Evolutionary conservation across 2,888 invertebrate species (phyloP), one percentile per base, ranked within the genome.

Genomic region (Agonopterix arenella): DNA sequence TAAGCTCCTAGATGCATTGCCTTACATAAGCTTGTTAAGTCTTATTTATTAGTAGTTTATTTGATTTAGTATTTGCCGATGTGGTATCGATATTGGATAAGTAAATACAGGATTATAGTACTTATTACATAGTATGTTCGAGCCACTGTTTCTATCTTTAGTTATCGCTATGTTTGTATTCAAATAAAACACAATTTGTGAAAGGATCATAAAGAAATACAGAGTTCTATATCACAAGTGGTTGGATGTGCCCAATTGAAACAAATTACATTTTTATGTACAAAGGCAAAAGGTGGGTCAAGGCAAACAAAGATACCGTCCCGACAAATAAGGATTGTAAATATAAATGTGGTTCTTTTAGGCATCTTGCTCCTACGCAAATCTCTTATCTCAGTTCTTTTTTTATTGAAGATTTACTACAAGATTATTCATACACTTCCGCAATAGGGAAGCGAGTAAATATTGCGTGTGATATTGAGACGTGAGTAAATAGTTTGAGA

Each of bases 241-340:
- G 37, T 41, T 28, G 44, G 49, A 49, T 44, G 48, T 44, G 43
- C 51, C 63, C 60, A 52, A 63, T 63, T 60, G 60, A 62, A 64
- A 64, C 62, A 68, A 72, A 72, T 72, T 68, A 69, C 60, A 62
- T 65, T 65, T 64, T 58, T 41, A 45, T 47, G 37, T 61, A 59
- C 61, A 60, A 61, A 61, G 57, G 55, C 52, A 44, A 43, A 58
- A 55, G 59, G 60, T 60, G 57, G 60, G 58, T 62, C 60, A 60
- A 60, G 60, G 60, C 54, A 66, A 71, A 67, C 58, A 18, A 66
- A 54, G 56, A 60, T 57, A 50, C 53, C 53, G 61, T 61, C 66
- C 68, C 65, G 61, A 43, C 43, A 66, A 64, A 70, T 68, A 69
- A 59, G 61, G 63, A 59, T 56, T 57, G 62, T 60, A 62, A 62